Base-by-base conservation (phyloP, 2,797 vertebrate genomes). In the Melanotaenia boesemani region DNA sequence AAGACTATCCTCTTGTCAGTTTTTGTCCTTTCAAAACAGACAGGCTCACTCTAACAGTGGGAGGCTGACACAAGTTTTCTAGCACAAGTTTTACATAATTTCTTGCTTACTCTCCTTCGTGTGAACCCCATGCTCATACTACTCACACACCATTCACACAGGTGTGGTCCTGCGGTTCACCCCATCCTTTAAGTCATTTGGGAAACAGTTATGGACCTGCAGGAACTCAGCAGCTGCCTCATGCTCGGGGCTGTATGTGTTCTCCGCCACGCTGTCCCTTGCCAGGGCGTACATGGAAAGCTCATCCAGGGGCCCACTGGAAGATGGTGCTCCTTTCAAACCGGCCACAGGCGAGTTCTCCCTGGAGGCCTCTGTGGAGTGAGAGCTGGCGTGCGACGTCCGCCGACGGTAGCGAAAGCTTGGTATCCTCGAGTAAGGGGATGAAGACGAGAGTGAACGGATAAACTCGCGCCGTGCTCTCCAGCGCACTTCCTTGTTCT, bases 151-250 rank as follows among this genome's bases (percentile, higher is more conserved):
- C 30, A 0, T 76, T 96, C 96, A 99, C 89, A 99, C 98, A 0
- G 98, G 98, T 0, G 98, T 99, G 0, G 98, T 99, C 93, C 98
- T 96, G 88, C 97, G 95, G 89, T 97, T 99, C 78, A 96, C 94
- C 39, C 95, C 95, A 54, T 98, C 98, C 85, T 99, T 98, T 76
- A 98, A 91, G 75, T 98, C 98, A 70, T 96, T 98, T 82, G 97
- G 96, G 81, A 99, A 98, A 94, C 98, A 98, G 94, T 98, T 98
- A 83, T 98, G 98, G 75, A 97, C 96, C 93, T 98, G 97, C 77
- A 99, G 95, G 83, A 99, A 99, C 74, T 96, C 95, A 0, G 91
- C 92, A 6, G 96, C 96, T 24, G 92, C 93, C 57, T 99, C 97
- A n/a, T 96, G 96, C 70, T 98, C 97, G 0, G 97, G 96, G 18